A percentile compares a stretch with the other conserved stretches of the same genome.
Conservation (phyloP, 1,140 invertebrate genomes). For the Papilio glaucus region DNA sequence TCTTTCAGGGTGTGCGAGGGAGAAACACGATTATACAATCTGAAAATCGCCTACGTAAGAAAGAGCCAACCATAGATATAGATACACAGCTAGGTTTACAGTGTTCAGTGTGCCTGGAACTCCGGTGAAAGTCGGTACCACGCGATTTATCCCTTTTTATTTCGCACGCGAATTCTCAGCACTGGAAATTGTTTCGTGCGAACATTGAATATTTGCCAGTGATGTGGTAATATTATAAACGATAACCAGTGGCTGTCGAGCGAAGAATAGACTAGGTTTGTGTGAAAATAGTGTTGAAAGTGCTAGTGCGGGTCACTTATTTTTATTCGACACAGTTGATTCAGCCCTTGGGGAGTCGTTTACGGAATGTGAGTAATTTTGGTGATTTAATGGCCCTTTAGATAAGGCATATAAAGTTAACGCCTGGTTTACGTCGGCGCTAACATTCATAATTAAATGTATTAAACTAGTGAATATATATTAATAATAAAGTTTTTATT, state of each 20-base stretch:
- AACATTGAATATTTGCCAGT: conserved; percentile 6
- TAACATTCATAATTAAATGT: conserved; percentile 23
- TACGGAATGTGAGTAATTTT: conserved; percentile 52
- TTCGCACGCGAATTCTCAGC: conserved; percentile 25
- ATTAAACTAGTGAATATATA: neutral
- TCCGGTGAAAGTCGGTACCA: conserved; percentile 55
- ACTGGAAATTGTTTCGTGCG: conserved; percentile 2
- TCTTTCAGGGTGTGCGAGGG: conserved; percentile 72
- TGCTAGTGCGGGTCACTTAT: conserved; percentile 43
- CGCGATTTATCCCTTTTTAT: conserved; percentile 38
- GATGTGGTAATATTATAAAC: conserved; percentile 10
- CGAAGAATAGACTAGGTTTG: conserved; percentile 3
- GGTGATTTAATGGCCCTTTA: conserved; percentile 31
- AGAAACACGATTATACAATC: conserved; percentile 47
- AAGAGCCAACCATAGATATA: conserved; percentile 53
- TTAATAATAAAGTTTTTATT: neutral
- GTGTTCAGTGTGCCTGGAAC: conserved; percentile 70
- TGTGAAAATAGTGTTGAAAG: conserved; percentile 39
- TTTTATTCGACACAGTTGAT: conserved; percentile 38
- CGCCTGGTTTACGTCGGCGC: conserved; percentile 4
- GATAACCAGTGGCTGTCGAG: conserved; percentile 20
- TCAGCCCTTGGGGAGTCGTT: conserved; percentile 44
- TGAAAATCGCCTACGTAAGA: conserved; percentile 46
- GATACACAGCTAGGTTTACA: conserved; percentile 66
- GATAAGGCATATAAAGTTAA: conserved; percentile 33